Evolutionary conservation across 2,888 invertebrate genomes (phyloP).

Genomic region (Lingula anatina): DNA sequence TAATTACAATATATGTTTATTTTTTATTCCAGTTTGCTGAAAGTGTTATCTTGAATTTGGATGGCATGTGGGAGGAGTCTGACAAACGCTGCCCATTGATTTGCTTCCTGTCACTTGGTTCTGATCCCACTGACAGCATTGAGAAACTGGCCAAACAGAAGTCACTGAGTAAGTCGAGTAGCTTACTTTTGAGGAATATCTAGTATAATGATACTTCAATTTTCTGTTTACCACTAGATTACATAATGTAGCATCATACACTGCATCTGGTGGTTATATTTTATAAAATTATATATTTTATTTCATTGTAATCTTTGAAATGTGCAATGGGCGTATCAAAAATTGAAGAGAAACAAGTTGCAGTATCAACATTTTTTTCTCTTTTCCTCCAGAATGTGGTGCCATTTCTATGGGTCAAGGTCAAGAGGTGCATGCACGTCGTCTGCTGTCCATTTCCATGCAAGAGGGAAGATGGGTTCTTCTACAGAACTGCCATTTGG

Average conservation of each 20-base stretch:
- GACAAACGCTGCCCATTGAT: constrained; percentile 83
- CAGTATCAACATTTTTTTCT: too few relatives aligned
- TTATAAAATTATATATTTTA: too few relatives aligned
- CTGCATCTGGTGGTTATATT: too few relatives aligned
- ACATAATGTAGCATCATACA: too few relatives aligned
- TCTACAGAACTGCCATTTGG: constrained; percentile 93
- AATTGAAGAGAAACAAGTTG: too few relatives aligned
- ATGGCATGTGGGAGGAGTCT: constrained; percentile 84
- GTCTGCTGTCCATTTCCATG: constrained; percentile 77
- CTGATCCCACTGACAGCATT: constrained; percentile 94
- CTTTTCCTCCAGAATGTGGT: constrained; percentile 54
- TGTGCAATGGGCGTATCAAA: too few relatives aligned
- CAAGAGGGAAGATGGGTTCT: constrained; percentile 83
- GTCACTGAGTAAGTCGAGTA: constrained; percentile 66
- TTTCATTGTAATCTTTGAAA: too few relatives aligned
- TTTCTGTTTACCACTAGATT: too few relatives aligned
- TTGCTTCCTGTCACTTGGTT: constrained; percentile 89
- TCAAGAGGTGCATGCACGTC: constrained; percentile 81
- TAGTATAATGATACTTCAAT: too few relatives aligned
- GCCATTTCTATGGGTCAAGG: constrained; percentile 98
- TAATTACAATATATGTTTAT: too few relatives aligned
- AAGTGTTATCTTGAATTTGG: constrained; percentile 85
- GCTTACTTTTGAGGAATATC: too few relatives aligned
- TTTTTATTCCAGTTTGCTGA: constrained; percentile 65
- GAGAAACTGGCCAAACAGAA: constrained; percentile 78